phyloP scores from a whole-genome alignment of 2,113 vertebrate genomes.

The Climacteris rufus region DNA sequence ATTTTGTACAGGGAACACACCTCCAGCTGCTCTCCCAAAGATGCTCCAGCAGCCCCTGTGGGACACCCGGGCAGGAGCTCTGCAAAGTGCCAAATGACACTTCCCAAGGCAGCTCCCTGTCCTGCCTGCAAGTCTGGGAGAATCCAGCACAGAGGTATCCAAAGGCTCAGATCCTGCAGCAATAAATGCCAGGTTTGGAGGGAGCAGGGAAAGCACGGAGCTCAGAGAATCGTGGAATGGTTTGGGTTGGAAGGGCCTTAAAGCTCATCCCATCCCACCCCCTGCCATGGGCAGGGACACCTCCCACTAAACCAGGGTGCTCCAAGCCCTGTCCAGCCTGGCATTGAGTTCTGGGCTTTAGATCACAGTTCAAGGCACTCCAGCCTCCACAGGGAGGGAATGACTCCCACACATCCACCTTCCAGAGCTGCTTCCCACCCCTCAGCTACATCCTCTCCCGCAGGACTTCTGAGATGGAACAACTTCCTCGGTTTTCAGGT shows the following conservation, averaged over 20 bases:
- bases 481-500: not conserved
- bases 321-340: fast-evolving
- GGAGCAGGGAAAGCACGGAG: not conserved
- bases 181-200: not conserved
- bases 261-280: not conserved
- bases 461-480: not conserved
- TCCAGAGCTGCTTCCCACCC: not conserved
- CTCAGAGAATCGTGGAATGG: not conserved
- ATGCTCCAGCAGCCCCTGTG: not conserved
- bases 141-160: fast-evolving
- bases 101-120: not conserved
- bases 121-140: fast-evolving
- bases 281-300: not conserved
- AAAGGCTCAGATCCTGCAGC: fast-evolving
- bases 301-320: fast-evolving
- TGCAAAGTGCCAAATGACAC: fast-evolving
- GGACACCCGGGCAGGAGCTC: fast-evolving
- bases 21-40: not conserved
- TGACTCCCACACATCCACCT: fast-evolving
- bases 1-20: not conserved
- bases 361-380: not conserved
- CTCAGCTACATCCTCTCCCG: fast-evolving
- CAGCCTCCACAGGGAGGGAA: fast-evolving
- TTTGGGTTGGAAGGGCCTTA: not conserved
- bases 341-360: not conserved